Evolutionary conservation across 1,140 invertebrate species (phyloP), one percentile per base, ranked within the genome.

Genomic region (Drepana arcuata): DNA sequence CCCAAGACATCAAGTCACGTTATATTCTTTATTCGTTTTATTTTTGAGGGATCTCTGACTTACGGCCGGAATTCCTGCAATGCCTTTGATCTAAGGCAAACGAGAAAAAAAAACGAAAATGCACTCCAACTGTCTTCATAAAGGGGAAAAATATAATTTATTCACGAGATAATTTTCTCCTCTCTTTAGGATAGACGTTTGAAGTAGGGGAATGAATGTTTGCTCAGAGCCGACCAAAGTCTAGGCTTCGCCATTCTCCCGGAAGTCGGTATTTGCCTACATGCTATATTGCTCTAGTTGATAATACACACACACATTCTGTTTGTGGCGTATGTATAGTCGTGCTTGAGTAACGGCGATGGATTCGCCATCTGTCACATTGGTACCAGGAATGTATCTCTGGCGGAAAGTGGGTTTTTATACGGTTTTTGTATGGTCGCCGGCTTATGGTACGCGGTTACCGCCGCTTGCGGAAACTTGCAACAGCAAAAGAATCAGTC

Each of bases 101-200:
- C 54, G 62, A 67, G 61, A 77, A 75, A 74, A 71, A 57, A 72
- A 58, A 68, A 65, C 64, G 63, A 71, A 77, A 82, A 82, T 78
- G 77, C 74, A 82, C 74, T 79, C 72, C 61, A 71, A 62, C 63
- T 67, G 69, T 78, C 72, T 79, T 82, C 71, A 79, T 79, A 71
- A 78, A 75, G 63, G 69, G 73, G 70, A 68, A 69, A 73, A 78
- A 75, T 78, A 79, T 82, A 79, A 82, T 82, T 82, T 82, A 81
- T 81, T 81, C 77, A 81, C 65, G 62, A 79, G 72, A 81, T 79
- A 81, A 81, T 81, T 81, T 77, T 75, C 74, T 81, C 63, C 63
- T 62, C 70, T 62, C 65, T 71, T 66, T 60, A 69, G 52, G 63
- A 53, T 46, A 50, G 66, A 50, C 63, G 65, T 67, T 73, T 73